Evolutionary conservation across 1,140 invertebrate species (phyloP).

Genomic region (Araneus ventricosus): DNA sequence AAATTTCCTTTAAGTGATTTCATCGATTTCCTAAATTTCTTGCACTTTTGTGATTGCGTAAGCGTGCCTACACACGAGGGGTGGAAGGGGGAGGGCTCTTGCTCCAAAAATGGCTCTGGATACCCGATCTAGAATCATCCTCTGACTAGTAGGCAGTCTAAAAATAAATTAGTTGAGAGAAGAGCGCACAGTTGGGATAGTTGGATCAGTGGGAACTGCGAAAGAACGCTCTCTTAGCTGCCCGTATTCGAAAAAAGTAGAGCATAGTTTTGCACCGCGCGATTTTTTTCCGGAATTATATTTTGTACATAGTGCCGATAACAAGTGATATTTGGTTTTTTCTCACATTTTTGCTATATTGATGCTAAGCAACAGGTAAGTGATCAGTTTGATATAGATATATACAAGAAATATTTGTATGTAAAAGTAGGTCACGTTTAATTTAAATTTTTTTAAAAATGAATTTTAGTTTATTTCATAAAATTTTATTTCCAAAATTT

Average conservation of each 20-base stretch:
- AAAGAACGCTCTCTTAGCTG: slow-evolving; percentile 60
- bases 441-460: not conserved
- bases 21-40: not conserved
- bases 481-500: not conserved
- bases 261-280: slow-evolving; percentile 40
- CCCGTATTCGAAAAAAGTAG: slow-evolving; percentile 57
- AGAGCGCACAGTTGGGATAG: slow-evolving; percentile 44
- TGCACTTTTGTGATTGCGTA: slow-evolving; percentile 42
- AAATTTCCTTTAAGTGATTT: slow-evolving; percentile 23
- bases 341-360: slow-evolving; percentile 22
- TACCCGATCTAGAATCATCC: slow-evolving; percentile 68
- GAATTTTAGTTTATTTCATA: not conserved
- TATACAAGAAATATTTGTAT: too few species aligned
- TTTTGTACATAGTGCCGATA: not conserved
- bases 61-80: not conserved
- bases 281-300: not conserved
- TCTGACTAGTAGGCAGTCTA: slow-evolving; percentile 36
- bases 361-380: slow-evolving; percentile 33
- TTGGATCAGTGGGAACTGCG: slow-evolving; percentile 44
- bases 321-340: slow-evolving; percentile 45
- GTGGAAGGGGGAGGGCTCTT: slow-evolving; percentile 1
- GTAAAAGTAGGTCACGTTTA: too few species aligned
- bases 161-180: slow-evolving; percentile 61
- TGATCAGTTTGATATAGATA: not conserved
- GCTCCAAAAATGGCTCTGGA: slow-evolving; percentile 73